Evolutionary conservation across 2,797 vertebrate species (phyloP).

Genomic region (Acipenser transmontanus): DNA sequence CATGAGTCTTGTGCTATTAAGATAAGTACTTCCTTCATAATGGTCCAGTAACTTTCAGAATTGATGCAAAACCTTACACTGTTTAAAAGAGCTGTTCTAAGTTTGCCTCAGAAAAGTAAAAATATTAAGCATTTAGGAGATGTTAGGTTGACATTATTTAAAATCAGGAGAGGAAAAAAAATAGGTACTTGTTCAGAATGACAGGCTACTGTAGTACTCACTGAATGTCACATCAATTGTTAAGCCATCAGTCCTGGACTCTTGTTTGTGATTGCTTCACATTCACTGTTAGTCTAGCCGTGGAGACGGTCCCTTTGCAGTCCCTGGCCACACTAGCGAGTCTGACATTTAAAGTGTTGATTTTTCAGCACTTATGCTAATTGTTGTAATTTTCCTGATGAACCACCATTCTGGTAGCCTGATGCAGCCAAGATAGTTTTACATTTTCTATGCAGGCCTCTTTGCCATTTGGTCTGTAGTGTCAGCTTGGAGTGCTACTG

Average conservation of each 20-base stretch:
- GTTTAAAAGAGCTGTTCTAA: constrained; percentile 8
- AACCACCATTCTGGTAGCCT: constrained; percentile 99
- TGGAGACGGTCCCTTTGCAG: constrained; percentile 89
- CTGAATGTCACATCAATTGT: constrained; percentile 99
- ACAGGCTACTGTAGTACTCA: constrained; percentile 83
- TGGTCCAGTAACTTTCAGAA: too few relatives aligned
- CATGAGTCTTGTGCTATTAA: too few relatives aligned
- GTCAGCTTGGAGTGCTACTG: constrained; percentile 99
- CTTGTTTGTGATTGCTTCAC: constrained; percentile 98
- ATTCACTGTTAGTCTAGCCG: constrained; percentile 89
- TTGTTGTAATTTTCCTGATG: constrained; percentile 99
- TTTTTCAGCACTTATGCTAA: constrained; percentile 99
- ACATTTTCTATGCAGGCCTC: constrained; percentile 97
- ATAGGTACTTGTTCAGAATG: constrained; percentile 84
- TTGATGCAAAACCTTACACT: background rate
- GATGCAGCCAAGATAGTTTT: constrained; percentile 99
- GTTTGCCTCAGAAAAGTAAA: constrained; percentile 42
- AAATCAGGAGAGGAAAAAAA: constrained; percentile 71
- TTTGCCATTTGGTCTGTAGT: constrained; percentile 99
- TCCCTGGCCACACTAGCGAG: constrained; percentile 94
- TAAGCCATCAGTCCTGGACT: constrained; percentile 92
- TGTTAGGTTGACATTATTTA: constrained; percentile 69
- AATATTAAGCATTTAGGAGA: constrained; percentile 44
- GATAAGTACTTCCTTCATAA: too few relatives aligned
- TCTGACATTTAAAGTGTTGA: constrained; percentile 99